phyloP scores from a whole-genome alignment of 2,888 invertebrate genomes.

The Drosophila demipolita region DNA sequence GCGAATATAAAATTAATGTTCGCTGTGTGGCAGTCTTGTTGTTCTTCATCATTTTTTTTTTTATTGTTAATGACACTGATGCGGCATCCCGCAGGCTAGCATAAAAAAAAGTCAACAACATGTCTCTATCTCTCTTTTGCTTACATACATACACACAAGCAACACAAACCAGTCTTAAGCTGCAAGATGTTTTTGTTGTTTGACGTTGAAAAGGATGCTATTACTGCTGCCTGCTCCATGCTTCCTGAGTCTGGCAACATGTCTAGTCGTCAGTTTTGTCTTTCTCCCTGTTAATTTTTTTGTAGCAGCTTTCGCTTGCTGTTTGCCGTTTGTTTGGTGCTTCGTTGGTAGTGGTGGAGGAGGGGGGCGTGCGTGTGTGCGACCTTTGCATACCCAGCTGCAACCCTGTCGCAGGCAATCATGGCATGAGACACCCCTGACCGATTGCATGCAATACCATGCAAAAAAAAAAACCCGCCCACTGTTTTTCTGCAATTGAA shows the following conservation, averaged over 20 bases:
- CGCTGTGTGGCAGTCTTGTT: conserved; percentile 48
- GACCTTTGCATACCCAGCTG: conserved; percentile 42
- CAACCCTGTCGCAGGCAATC: conserved; percentile 32
- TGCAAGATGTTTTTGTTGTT: conserved; percentile 41
- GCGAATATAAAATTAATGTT: conserved; percentile 55
- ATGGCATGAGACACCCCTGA: conserved; percentile 40
- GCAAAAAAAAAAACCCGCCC: conserved; percentile 35
- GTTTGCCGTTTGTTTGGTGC: conserved; percentile 38
- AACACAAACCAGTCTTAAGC: conserved; percentile 56
- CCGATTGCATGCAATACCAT: conserved; percentile 39
- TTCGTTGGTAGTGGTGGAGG: conserved; percentile 7
- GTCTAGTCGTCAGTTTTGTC: conserved; percentile 55
- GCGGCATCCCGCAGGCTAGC: conserved; percentile 13
- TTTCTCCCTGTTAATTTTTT: conserved; percentile 8
- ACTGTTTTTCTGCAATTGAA: conserved; percentile 22
- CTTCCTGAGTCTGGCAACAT: conserved; percentile 48
- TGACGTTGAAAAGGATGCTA: conserved; percentile 52
- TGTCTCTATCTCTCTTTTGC: conserved; percentile 9
- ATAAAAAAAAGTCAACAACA: conserved; percentile 12
- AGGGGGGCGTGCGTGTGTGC: conserved; percentile 38
- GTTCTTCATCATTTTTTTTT: conserved; percentile 7
- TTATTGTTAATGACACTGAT: conserved; percentile 6
- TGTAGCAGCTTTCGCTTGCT: conserved; percentile 37
- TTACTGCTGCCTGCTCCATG: conserved; percentile 16
- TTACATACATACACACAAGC: conserved; percentile 13